phyloP scores from a whole-genome alignment of 2,888 invertebrate species.

The Pyralis farinalis region DNA sequence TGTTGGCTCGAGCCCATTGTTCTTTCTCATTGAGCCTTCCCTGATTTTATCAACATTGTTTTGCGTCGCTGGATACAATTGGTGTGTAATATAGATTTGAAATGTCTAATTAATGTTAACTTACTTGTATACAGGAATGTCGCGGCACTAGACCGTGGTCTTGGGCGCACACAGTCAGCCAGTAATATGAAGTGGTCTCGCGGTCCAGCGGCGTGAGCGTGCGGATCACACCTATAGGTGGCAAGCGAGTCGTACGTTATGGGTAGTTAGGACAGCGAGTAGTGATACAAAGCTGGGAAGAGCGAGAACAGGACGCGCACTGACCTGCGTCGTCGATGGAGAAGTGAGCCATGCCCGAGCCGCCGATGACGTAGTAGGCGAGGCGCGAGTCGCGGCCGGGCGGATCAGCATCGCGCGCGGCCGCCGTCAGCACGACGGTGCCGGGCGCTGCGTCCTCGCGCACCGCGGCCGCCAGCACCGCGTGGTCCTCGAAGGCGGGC shows the following conservation, averaged over 20 bases:
- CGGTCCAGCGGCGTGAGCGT: slow-evolving; percentile 93
- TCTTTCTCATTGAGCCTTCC: no score
- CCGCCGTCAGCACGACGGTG: slow-evolving; percentile 87
- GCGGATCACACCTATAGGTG: slow-evolving; percentile 88
- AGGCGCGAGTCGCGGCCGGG: slow-evolving; percentile 90
- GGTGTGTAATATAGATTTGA: no score
- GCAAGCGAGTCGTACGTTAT: no score
- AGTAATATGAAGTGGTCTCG: slow-evolving; percentile 93
- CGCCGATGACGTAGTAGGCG: slow-evolving; percentile 92
- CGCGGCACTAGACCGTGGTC: slow-evolving; percentile 95
- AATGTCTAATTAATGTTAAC: no score
- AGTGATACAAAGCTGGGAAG: no score
- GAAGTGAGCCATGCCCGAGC: slow-evolving; percentile 95
- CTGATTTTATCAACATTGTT: no score
- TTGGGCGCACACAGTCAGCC: slow-evolving; percentile 96
- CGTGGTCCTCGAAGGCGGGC: slow-evolving; percentile 90
- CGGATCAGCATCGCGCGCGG: slow-evolving; percentile 90
- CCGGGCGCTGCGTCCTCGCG: slow-evolving; percentile 90
- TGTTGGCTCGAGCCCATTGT: no score
- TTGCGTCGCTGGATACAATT: no score
- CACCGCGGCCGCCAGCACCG: slow-evolving; percentile 86
- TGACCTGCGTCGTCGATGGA: slow-evolving; percentile 93
- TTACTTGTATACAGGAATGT: slow-evolving; percentile 90
- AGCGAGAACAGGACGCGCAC: no score
- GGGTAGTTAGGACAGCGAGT: no score